A percentile compares a stretch with the other conserved stretches of the same genome.
Conservation (phyloP, 2,797 vertebrate species). For the Ceryle rudis region DNA sequence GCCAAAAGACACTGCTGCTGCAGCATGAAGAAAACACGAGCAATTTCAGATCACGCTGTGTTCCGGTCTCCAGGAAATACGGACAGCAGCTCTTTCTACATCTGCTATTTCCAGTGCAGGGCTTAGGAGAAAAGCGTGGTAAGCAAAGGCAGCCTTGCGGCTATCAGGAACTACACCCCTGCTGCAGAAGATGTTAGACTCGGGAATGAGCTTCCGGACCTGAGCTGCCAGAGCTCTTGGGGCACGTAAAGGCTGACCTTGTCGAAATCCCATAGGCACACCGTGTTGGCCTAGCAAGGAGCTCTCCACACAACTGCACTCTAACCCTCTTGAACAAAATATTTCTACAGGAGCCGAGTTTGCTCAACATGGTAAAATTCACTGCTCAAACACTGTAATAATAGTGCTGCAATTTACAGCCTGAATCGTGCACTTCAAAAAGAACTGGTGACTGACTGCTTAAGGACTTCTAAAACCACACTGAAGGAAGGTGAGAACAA, state of each 20-base stretch:
- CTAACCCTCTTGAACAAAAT: rapidly evolving
- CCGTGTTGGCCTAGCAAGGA: not conserved
- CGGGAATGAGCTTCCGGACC: not conserved
- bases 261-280: not conserved
- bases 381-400: not conserved
- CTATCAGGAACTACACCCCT: not conserved
- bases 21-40: not conserved
- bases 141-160: not conserved
- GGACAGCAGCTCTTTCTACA: not conserved
- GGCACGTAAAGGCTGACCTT: not conserved
- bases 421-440: not conserved
- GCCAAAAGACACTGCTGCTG: not conserved
- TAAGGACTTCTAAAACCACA: not conserved
- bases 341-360: not conserved
- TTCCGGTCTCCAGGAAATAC: not conserved
- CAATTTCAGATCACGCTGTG: not conserved
- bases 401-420: not conserved
- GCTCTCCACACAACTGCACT: not conserved
- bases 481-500: not conserved
- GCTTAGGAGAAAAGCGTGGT: not conserved
- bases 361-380: not conserved
- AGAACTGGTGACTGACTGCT: not conserved
- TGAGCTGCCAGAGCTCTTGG: rapidly evolving
- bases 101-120: not conserved
- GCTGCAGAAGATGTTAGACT: not conserved